Percentiles rank a stretch among this genome's conserved stretches.
phyloP scores from a whole-genome alignment of 2,797 vertebrate species.

The Lepus oiostolus region DNA sequence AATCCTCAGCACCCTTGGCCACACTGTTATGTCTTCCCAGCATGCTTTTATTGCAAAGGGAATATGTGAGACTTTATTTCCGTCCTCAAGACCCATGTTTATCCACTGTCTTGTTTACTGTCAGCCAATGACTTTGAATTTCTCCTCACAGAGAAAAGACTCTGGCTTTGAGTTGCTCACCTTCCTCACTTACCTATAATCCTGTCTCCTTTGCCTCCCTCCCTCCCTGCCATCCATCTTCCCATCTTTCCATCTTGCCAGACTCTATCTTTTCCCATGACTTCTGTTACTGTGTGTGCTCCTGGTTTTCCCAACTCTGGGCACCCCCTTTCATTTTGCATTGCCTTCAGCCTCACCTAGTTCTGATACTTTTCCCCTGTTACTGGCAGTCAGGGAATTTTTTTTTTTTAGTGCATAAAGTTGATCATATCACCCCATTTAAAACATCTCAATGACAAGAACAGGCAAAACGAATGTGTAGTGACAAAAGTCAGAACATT shows the following conservation, averaged over 20 bases:
- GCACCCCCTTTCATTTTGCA: neutral
- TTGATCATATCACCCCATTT: neutral
- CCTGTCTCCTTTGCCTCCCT: neutral
- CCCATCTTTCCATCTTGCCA: slow-evolving; percentile 36
- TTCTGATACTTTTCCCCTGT: neutral
- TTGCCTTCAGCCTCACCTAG: slow-evolving; percentile 1
- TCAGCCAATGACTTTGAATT: slow-evolving; percentile 65
- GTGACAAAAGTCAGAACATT: slow-evolving; percentile 18
- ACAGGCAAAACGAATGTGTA: neutral
- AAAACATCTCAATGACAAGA: neutral
- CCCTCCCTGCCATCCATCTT: neutral
- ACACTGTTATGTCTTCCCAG: slow-evolving; percentile 70
- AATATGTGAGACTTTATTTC: slow-evolving; percentile 66
- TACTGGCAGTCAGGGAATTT: neutral
- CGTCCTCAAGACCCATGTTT: slow-evolving; percentile 63
- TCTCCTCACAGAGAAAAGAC: slow-evolving; percentile 65
- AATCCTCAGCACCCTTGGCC: slow-evolving; percentile 43
- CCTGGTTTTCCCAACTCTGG: neutral
- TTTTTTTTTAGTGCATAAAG: neutral
- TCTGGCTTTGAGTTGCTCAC: neutral
- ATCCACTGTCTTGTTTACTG: neutral
- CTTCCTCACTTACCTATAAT: neutral
- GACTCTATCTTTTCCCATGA: neutral
- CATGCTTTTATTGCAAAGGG: slow-evolving; percentile 65
- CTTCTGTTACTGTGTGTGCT: neutral